Base-by-base conservation (phyloP, 2,888 invertebrate genomes). In the Dastarcus helophoroides region DNA sequence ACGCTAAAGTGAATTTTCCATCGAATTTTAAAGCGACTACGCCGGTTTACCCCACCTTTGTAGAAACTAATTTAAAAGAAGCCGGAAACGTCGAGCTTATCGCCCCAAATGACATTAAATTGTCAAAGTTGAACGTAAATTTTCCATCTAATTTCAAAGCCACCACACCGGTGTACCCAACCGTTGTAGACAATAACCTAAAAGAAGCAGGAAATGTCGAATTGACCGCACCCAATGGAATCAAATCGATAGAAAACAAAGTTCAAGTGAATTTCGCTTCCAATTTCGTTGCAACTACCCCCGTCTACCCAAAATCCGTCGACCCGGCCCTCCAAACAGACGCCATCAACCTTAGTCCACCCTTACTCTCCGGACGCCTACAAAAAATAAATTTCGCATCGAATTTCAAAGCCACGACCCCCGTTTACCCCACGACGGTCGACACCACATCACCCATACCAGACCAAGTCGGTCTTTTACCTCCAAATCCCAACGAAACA, bases 21-120 rank as follows among this genome's bases (percentile, higher is more conserved):
- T 47, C 47, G 3, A 32, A 38, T 21, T 49, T 36, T 26, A 44
- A 44, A 38, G 43, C 42, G 6, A 48, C 50, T 1, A 48, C 48
- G 9, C 50, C 50, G 9, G 43, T 43, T 9, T 48, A 46, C 30
- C 50, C 50, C 13, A 32, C 26, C 10, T 27, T 22, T 15, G 42
- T 42, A 0, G 40, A 40, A 7, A 27, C 26, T 7, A 11, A 22
- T 1, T 11, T 35, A 14, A 35, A 35, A 13, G 16, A 21, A 2
- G 23, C 22, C 5, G n/a, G 14, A 35, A 5, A 16, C 23, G n/a
- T 9, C 3, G 34, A 28, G 5, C 23, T 30, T 11, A 16, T 19
- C 10, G 11, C 29, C 22, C 36, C 36, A 47, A 47, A 10, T 22
- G 40, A 2, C n/a, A n/a, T n/a, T n/a, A n/a, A n/a, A n/a, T 45